A percentile compares a stretch with the other conserved stretches of the same genome.
These are phyloP conservation scores for Cuculus canorus DNA, from an alignment of 2,797 vertebrate species.

Conservation along the genomic window DNA sequence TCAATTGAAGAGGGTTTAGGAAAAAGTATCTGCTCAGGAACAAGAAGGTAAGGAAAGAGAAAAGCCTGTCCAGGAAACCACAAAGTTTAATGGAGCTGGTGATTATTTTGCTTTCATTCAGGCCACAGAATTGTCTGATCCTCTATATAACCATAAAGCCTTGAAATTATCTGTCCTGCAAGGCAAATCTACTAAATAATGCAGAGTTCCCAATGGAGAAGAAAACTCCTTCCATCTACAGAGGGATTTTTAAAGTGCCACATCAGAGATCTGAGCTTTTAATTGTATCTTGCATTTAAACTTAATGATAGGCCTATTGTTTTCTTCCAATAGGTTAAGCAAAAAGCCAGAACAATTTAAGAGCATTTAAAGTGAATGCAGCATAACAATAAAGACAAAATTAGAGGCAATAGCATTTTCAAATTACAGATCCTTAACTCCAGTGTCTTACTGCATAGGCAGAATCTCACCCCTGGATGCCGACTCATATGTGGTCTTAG, in stretches of 20 bases:
- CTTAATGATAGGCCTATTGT: neutral
- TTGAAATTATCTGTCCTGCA: slow-evolving; percentile 55
- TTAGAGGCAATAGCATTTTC: neutral
- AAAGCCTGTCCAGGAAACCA: neutral
- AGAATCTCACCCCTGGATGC: neutral
- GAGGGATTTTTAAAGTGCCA: slow-evolving; percentile 32
- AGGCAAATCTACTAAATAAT: slow-evolving; percentile 68
- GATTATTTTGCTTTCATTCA: slow-evolving; percentile 50
- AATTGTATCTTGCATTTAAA: slow-evolving; percentile 44
- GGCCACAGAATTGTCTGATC: slow-evolving; percentile 54
- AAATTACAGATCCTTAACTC: neutral
- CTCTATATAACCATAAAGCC: slow-evolving; percentile 6
- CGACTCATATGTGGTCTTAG: neutral
- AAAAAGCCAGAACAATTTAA: slow-evolving; percentile 4
- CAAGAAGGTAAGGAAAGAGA: neutral
- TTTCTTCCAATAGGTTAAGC: neutral
- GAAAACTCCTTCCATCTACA: slow-evolving; percentile 46
- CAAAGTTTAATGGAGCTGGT: neutral
- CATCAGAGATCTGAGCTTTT: slow-evolving; percentile 41
- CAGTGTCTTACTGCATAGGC: neutral
- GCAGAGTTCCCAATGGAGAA: slow-evolving; percentile 45
- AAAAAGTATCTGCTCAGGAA: neutral
- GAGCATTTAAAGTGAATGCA: neutral
- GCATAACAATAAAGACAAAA: neutral
- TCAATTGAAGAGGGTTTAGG: neutral